Evolutionary conservation across 2,113 vertebrate species (phyloP).

Genomic region (Oxyura jamaicensis): DNA sequence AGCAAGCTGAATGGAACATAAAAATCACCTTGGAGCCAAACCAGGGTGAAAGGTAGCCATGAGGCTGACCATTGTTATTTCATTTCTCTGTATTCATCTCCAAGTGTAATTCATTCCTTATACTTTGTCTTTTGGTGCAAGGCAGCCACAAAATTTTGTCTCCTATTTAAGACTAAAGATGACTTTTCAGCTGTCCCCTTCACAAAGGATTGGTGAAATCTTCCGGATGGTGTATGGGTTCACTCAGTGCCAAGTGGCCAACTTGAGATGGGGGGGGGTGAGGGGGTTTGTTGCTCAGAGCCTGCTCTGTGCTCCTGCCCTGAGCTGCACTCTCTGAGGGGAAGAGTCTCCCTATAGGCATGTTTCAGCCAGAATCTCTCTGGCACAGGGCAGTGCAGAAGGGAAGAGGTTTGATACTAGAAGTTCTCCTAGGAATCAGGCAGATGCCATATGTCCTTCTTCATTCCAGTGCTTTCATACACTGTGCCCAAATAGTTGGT

Average conservation of each 20-base stretch:
- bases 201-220: not conserved
- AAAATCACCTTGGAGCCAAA: not conserved
- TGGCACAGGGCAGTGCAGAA: not conserved
- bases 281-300: not conserved
- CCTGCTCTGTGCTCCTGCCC: not conserved
- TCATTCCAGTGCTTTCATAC: not conserved
- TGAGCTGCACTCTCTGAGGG: not conserved
- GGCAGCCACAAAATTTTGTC: not conserved
- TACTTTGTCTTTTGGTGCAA: not conserved
- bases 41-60: not conserved
- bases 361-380: not conserved
- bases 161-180: not conserved
- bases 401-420: not conserved
- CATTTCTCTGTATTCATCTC: not conserved
- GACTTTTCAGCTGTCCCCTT: not conserved
- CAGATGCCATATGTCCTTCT: not conserved
- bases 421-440: not conserved
- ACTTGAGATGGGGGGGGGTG: not conserved
- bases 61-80: not conserved
- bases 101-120: not conserved
- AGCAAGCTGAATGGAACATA: not conserved
- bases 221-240: rapidly evolving
- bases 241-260: not conserved
- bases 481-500: not conserved
- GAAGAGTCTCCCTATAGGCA: not conserved